A percentile compares a stretch with the other conserved stretches of the same genome.
Evolutionary conservation across 1,140 invertebrate genomes (phyloP).

Genomic region (Bombus turneri): DNA sequence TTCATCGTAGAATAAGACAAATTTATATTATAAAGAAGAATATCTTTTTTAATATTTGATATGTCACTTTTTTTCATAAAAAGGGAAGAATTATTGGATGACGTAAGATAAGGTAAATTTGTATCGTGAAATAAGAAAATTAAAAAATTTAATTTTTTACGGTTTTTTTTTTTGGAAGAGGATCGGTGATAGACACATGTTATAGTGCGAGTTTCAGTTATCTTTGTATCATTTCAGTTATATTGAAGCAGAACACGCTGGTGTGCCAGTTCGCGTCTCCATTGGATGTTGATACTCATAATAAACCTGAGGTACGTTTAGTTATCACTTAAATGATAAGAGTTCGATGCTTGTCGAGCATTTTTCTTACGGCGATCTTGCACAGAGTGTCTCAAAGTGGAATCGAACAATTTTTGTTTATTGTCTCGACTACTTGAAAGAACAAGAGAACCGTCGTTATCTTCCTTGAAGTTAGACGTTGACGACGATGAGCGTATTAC

Average conservation of each 20-base stretch:
- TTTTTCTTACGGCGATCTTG: too few relatives aligned
- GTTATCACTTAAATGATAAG: not conserved
- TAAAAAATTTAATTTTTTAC: not conserved
- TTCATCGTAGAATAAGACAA: too few relatives aligned
- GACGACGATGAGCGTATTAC: not conserved
- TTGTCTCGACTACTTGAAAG: not conserved
- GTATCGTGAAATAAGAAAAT: not conserved
- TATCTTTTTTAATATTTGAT: too few relatives aligned
- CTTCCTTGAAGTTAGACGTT: not conserved
- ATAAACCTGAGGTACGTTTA: constrained; percentile 95
- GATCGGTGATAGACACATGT: not conserved
- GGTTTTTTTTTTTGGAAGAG: not conserved
- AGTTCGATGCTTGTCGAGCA: not conserved
- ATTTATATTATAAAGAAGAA: too few relatives aligned
- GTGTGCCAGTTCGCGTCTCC: constrained; percentile 98
- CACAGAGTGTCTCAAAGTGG: not conserved
- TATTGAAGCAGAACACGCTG: constrained; percentile 93
- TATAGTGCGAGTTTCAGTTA: not conserved
- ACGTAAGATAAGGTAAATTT: not conserved
- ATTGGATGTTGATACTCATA: constrained; percentile 96
- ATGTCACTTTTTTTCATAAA: not conserved
- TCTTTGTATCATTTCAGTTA: constrained; percentile 87
- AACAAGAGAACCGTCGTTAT: too few relatives aligned
- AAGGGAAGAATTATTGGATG: not conserved
- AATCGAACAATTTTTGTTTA: not conserved